Evolutionary conservation across 2,113 vertebrate species (phyloP).

Genomic region (Mesoclemmys tuberculata): DNA sequence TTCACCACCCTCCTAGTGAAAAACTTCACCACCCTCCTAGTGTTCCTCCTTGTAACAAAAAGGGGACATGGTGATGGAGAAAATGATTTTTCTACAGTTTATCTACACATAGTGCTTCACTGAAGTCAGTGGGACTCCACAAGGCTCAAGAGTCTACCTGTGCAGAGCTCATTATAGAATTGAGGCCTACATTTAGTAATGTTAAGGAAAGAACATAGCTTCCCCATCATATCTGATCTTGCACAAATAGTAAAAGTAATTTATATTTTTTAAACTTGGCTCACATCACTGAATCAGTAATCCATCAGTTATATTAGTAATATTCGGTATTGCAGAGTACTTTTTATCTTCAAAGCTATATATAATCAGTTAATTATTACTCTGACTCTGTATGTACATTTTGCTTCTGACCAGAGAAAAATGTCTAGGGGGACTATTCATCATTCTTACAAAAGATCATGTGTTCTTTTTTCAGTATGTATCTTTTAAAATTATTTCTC

Average conservation of each 20-base stretch:
- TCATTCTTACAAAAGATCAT: rapidly evolving
- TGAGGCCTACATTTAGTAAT: neutral
- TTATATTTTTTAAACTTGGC: neutral
- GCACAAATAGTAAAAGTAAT: neutral
- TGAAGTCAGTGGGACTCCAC: neutral
- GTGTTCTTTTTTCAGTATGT: rapidly evolving
- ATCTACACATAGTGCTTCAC: neutral
- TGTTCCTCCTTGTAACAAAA: neutral
- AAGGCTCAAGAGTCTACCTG: neutral
- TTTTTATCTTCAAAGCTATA: neutral
- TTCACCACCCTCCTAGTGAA: no score
- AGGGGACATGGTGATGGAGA: neutral
- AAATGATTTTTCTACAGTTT: neutral
- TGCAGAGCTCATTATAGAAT: neutral
- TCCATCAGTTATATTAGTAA: neutral
- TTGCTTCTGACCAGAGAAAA: neutral
- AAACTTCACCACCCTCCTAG: no score
- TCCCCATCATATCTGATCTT: neutral
- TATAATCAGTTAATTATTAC: neutral
- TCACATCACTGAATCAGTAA: neutral
- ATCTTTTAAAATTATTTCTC: neutral
- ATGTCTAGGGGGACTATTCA: rapidly evolving
- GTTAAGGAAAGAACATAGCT: neutral
- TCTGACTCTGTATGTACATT: rapidly evolving
- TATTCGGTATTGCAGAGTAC: neutral